These are phyloP conservation scores for Channa maculata DNA, from an alignment of 2,113 vertebrate genomes.

Conservation along the genomic window DNA sequence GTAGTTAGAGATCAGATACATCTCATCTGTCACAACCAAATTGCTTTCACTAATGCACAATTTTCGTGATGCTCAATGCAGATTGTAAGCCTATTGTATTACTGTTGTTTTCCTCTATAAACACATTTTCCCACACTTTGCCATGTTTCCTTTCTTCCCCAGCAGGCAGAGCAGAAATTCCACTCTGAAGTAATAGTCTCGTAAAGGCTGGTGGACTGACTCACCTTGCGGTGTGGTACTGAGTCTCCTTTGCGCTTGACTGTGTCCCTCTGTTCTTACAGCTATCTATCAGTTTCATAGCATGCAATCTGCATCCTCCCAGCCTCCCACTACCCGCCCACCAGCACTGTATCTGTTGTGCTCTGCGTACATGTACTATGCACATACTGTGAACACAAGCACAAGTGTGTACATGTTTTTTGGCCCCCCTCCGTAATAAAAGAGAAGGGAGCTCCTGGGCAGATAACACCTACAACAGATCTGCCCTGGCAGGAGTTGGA, in stretches of 20 bases:
- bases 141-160: conserved; percentile 30
- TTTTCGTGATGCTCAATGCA: conserved; percentile 8
- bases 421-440: conserved; percentile 61
- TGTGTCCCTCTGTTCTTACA: conserved; percentile 73
- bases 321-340: conserved; percentile 77
- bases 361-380: conserved; percentile 41
- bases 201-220: conserved; percentile 55
- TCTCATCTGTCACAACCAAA: conserved; percentile 44
- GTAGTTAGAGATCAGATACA: conserved; percentile 46
- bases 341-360: conserved; percentile 63
- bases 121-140: conserved; percentile 31
- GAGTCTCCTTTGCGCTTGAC: conserved; percentile 75
- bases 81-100: conserved; percentile 4
- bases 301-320: conserved; percentile 77
- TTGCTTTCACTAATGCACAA: conserved; percentile 34
- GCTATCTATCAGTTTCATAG: conserved; percentile 80
- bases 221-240: conserved; percentile 71
- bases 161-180: conserved; percentile 33
- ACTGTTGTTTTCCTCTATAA: not conserved
- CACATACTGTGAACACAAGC: conserved; percentile 34
- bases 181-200: conserved; percentile 59
- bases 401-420: conserved; percentile 55
- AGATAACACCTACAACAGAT: conserved; percentile 65
- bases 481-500: conserved; percentile 67
- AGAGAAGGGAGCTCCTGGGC: conserved; percentile 70